phyloP scores from a whole-genome alignment of 1,140 invertebrate species.

The Pseudomyrmex dendroicus region DNA sequence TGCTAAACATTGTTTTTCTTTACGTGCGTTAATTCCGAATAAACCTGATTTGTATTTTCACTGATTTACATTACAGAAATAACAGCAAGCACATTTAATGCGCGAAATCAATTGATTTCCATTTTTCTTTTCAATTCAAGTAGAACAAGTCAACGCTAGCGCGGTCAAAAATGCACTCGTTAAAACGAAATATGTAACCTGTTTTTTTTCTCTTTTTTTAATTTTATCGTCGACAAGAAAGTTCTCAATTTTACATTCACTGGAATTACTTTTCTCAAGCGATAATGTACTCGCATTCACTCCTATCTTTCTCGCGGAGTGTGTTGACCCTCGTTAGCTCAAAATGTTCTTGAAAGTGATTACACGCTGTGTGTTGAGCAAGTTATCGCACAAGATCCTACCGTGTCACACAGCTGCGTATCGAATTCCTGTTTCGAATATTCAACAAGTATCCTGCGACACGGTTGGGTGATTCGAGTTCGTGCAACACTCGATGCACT shows the following conservation, averaged over 20 bases:
- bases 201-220: neutral
- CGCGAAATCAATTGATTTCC: no score
- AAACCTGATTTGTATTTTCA: neutral
- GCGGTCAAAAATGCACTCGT: neutral
- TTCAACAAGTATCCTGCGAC: slow-evolving; percentile 44
- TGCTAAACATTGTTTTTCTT: neutral
- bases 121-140: slow-evolving; percentile 7
- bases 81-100: no score
- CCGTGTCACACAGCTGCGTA: slow-evolving; percentile 34
- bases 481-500: slow-evolving; percentile 18
- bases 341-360: neutral
- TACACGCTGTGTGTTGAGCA: neutral
- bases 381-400: neutral
- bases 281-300: neutral
- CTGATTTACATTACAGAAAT: neutral
- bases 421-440: slow-evolving; percentile 46
- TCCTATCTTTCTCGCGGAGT: no score
- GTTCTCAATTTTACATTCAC: no score
- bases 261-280: neutral
- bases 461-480: slow-evolving; percentile 4
- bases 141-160: slow-evolving; percentile 6
- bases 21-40: neutral
- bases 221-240: neutral
- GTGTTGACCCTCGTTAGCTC: neutral
- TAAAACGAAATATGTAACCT: no score